phyloP scores from a whole-genome alignment of 1,140 invertebrate genomes.

The Platorchestia sp. region DNA sequence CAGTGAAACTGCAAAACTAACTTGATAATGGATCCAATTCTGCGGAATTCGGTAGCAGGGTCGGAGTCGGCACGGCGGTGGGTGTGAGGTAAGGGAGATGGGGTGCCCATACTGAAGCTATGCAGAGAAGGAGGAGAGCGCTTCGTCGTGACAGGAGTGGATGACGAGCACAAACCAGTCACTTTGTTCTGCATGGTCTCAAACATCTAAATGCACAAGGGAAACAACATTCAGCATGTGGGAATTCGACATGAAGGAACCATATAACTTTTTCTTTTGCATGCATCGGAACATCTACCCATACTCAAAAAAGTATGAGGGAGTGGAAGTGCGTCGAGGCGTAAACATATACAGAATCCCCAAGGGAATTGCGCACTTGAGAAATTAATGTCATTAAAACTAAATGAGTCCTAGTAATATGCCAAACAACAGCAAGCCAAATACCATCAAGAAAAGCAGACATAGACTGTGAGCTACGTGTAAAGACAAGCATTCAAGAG shows the following conservation, averaged over 20 bases:
- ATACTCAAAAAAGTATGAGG: background rate
- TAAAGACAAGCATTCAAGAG: too few species aligned
- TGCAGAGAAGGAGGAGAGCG: constrained; percentile 64
- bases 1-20: constrained; percentile 69
- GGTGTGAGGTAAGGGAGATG: constrained; percentile 58
- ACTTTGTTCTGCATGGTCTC: constrained; percentile 65
- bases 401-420: too few species aligned
- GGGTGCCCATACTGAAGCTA: constrained; percentile 62
- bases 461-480: too few species aligned
- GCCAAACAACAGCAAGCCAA: too few species aligned
- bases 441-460: too few species aligned
- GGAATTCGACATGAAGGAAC: background rate
- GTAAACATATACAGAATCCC: background rate
- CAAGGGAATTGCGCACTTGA: too few species aligned
- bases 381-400: too few species aligned
- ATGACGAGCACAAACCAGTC: constrained; percentile 66
- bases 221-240: background rate
- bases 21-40: constrained; percentile 76
- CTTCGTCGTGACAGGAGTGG: constrained; percentile 61
- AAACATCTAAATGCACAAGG: constrained; percentile 61
- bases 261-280: background rate
- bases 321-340: background rate
- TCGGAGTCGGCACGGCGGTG: constrained; percentile 74
- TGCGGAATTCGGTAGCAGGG: constrained; percentile 70
- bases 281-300: background rate